phyloP scores from a whole-genome alignment of 2,113 vertebrate species.

The Gymnobelideus leadbeateri region DNA sequence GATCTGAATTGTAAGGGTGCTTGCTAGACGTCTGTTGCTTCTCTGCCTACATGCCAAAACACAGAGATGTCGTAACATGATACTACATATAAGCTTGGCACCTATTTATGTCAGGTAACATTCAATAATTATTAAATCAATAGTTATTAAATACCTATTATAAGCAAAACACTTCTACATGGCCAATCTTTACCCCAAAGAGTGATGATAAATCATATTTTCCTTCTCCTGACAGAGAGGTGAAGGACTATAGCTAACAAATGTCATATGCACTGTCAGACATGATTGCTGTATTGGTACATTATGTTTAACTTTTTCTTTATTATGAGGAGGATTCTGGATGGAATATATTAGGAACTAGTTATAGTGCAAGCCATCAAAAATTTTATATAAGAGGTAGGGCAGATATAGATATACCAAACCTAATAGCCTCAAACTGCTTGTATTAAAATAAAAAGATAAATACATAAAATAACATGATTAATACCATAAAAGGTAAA shows the following conservation, averaged over 20 bases:
- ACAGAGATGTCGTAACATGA: background rate
- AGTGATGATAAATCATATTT: background rate
- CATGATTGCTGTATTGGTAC: background rate
- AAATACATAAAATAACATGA: background rate
- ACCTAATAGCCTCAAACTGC: background rate
- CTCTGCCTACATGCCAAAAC: background rate
- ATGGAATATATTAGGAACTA: background rate
- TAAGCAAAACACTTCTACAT: background rate
- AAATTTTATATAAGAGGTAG: background rate
- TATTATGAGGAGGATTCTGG: background rate
- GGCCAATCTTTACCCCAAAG: background rate
- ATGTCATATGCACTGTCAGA: background rate
- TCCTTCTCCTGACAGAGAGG: background rate
- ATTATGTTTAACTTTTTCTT: background rate
- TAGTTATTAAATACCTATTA: background rate
- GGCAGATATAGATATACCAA: background rate
- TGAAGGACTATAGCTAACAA: background rate
- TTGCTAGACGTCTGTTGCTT: background rate
- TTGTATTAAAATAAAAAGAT: background rate
- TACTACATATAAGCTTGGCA: background rate
- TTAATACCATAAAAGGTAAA: background rate
- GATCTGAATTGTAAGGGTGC: background rate
- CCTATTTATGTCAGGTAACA: background rate
- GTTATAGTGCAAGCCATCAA: background rate
- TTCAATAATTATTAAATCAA: background rate